Evolutionary conservation across 1,140 invertebrate genomes (phyloP).

Genomic region (Radopholus similis): DNA sequence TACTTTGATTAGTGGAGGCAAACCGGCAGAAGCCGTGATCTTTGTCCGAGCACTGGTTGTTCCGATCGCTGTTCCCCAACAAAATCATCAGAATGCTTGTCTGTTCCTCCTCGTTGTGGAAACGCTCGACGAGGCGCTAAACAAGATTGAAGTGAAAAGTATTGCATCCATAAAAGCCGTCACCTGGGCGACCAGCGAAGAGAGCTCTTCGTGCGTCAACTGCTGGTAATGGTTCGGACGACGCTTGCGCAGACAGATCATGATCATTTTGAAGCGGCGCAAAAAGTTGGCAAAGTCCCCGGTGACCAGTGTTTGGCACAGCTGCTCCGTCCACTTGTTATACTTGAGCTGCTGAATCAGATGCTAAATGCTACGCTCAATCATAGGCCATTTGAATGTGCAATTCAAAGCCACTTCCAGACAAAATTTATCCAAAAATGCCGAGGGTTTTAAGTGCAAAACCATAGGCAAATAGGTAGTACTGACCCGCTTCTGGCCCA

Average conservation of each 20-base stretch:
- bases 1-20: neutral
- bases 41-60: neutral
- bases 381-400: neutral
- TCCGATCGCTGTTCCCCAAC: constrained; percentile 7
- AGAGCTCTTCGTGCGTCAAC: constrained; percentile 3
- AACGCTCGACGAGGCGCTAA: constrained; percentile 15
- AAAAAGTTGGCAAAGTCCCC: constrained; percentile 14
- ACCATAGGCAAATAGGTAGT: neutral
- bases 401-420: neutral
- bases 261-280: constrained; percentile 17
- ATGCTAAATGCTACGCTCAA: constrained; percentile 14
- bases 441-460: neutral
- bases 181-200: constrained; percentile 11
- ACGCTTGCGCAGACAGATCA: constrained; percentile 17
- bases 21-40: constrained; percentile 25
- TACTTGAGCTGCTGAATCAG: constrained; percentile 18
- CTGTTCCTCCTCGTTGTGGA: constrained; percentile 14
- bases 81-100: constrained; percentile 30
- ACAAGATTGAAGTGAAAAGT: neutral
- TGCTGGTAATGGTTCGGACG: neutral
- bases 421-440: neutral
- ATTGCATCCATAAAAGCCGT: neutral
- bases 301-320: constrained; percentile 4
- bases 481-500: constrained; percentile 10
- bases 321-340: constrained; percentile 16